Evolutionary conservation across 2,113 vertebrate species (phyloP).

Genomic region (Macheiramphus alcinus): DNA sequence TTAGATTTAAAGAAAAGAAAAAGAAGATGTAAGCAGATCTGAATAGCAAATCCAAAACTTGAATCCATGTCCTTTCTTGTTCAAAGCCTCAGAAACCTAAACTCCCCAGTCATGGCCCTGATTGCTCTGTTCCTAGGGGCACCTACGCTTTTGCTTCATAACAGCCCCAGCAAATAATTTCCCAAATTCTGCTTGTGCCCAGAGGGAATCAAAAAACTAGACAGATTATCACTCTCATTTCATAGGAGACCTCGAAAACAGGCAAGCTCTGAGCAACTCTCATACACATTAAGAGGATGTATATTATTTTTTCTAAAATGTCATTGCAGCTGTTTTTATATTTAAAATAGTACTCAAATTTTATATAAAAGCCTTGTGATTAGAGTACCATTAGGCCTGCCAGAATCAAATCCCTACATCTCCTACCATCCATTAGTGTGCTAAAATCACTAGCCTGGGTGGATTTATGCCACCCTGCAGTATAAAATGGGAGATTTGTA

Average conservation of each 20-base stretch:
- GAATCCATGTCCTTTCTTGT: background rate
- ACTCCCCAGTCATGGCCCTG: background rate
- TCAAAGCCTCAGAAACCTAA: background rate
- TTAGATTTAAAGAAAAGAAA: background rate
- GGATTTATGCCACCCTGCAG: background rate
- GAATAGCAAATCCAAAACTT: background rate
- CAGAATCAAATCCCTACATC: background rate
- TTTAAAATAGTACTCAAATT: background rate
- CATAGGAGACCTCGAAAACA: background rate
- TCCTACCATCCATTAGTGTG: background rate
- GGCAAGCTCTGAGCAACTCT: background rate
- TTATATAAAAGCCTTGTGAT: background rate
- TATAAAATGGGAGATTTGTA: background rate
- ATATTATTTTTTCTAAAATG: background rate
- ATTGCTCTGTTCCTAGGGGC: background rate
- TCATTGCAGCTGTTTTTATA: background rate
- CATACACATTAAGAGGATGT: background rate
- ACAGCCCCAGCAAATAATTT: background rate
- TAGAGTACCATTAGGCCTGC: background rate
- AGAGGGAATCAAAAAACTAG: background rate
- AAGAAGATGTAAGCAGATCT: background rate
- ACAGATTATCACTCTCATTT: background rate
- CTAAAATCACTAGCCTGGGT: background rate
- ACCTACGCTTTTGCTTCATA: background rate
- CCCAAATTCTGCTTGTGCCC: background rate